Base-by-base conservation (phyloP, 2,113 vertebrate species). In the Zapus hudsonius region DNA sequence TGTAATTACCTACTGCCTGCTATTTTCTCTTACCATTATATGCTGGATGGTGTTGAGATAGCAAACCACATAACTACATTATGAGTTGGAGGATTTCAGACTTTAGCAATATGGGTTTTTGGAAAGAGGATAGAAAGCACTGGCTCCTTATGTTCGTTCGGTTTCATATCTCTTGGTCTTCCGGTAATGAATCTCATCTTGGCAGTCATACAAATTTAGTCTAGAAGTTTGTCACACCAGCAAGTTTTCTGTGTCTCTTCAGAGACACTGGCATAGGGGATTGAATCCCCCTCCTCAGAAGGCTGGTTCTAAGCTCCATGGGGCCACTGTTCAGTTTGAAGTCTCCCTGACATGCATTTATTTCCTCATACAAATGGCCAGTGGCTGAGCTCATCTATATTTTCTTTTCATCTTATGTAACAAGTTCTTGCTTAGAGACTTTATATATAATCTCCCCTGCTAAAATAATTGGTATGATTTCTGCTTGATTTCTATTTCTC, bases 391-490 rank as follows among this genome's bases (percentile, higher is more conserved):
- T 47, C 8, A 64, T 3, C 8, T 57, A 38, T 64, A 84, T 2
- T 0, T 47, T 38, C 38, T 13, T 81, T 11, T 72, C 2, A 40
- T 61, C 25, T 4, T 42, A 57, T 11, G n/a, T 59, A 20, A 1
- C 1, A 25, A 52, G n/a, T 74, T 29, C 4, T 19, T 61, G 38
- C 1, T 17, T 73, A 85, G 47, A 69, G 7, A 2, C 36, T 89
- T 93, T 89, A n/a, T 59, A 3, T 89, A n/a, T 59, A 3, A 92
- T 73, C 64, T 15, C 70, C 12, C 3, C 2, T 70, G 23, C 64
- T 92, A n/a, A 84, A 93, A 87, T 89, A 94, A 69, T 83, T 72
- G 12, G 0, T 69, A 40, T 44, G 42, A 73, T 33, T 83, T 47
- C 22, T 89, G 15, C 7, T 63, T 64, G 31, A 29, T 92, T n/a